These are phyloP conservation scores for Rhinoptilus africanus DNA, from an alignment of 2,113 vertebrate species.

Conservation along the genomic window DNA sequence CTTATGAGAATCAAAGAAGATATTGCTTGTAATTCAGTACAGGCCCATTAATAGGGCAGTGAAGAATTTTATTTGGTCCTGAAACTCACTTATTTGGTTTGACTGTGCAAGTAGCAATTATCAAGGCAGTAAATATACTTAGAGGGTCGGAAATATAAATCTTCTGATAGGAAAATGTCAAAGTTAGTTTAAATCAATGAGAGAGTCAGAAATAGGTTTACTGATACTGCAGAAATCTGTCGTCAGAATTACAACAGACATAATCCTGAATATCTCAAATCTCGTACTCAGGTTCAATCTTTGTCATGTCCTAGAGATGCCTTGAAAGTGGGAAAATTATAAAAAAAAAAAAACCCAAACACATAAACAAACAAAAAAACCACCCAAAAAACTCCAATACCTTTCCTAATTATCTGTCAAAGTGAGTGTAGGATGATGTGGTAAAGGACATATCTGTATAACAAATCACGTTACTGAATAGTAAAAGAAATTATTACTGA, in stretches of 20 bases:
- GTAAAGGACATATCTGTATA: background rate
- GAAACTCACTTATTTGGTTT: background rate
- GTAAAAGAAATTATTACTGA: background rate
- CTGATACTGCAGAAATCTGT: background rate
- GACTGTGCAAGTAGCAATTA: background rate
- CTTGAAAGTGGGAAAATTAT: background rate
- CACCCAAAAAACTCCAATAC: background rate
- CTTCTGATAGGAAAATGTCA: background rate
- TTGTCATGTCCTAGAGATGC: background rate
- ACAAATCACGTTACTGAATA: background rate
- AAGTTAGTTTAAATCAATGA: slow-evolving; percentile 17
- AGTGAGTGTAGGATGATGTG: background rate
- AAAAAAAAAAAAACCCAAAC: background rate
- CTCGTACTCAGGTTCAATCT: background rate
- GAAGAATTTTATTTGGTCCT: background rate
- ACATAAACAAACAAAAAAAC: background rate
- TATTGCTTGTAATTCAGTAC: background rate
- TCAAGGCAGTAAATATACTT: background rate
- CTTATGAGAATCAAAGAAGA: background rate
- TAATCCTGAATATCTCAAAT: background rate
- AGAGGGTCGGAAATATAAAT: background rate
- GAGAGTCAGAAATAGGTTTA: background rate
- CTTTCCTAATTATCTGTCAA: background rate
- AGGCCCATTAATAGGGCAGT: background rate
- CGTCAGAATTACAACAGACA: background rate